These are phyloP conservation scores for Hemitrygon akajei DNA, from an alignment of 2,797 vertebrate species.

Conservation along the genomic window DNA sequence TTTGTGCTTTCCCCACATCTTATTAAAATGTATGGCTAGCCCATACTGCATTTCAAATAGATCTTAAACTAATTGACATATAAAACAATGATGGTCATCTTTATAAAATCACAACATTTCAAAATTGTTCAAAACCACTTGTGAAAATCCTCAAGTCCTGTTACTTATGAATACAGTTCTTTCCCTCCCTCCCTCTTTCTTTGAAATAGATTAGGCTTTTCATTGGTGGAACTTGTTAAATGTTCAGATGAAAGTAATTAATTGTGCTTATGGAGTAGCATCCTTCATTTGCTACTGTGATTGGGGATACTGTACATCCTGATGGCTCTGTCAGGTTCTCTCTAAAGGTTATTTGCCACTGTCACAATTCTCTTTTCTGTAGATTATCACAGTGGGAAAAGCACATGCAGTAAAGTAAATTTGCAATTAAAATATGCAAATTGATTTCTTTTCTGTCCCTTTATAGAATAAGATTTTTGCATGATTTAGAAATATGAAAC, in stretches of 20 bases:
- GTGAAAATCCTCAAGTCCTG: neutral
- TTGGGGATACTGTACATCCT: neutral
- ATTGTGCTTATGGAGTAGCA: neutral
- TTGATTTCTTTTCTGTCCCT: neutral
- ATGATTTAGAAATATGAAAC: neutral
- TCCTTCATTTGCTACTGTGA: neutral
- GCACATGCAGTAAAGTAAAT: too few species aligned
- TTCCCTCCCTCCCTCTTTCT: neutral
- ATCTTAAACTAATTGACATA: neutral
- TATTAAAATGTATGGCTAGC: neutral
- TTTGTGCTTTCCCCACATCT: neutral
- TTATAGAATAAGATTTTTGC: neutral
- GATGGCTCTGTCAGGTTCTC: neutral
- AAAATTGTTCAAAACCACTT: neutral
- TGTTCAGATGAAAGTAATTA: neutral
- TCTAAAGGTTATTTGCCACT: neutral
- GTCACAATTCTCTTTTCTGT: neutral
- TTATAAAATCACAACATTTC: neutral
- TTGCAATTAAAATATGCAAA: neutral
- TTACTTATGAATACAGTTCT: too few species aligned
- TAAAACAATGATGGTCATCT: neutral
- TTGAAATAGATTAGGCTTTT: neutral
- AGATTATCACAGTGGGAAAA: neutral
- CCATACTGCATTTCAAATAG: neutral
- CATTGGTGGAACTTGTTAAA: neutral